Conservation (phyloP, 2,888 invertebrate species). For the Hirtodrosophila histrioides region DNA sequence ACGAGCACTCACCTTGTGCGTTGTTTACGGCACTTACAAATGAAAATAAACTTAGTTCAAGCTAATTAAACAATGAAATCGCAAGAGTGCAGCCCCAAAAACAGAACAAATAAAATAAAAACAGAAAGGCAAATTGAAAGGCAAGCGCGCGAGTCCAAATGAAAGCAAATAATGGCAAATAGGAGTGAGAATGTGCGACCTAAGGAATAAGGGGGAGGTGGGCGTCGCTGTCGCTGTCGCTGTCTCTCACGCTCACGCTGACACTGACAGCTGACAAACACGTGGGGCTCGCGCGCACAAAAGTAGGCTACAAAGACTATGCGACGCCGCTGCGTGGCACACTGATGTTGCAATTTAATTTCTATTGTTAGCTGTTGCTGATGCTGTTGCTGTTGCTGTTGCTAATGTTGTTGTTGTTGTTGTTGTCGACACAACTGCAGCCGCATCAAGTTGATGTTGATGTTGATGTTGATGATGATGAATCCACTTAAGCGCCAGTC, state of each 20-base stretch:
- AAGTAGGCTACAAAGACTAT: slow-evolving; percentile 72
- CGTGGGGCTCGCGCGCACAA: slow-evolving; percentile 40
- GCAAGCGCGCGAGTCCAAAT: slow-evolving; percentile 48
- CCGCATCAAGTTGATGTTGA: slow-evolving; percentile 55
- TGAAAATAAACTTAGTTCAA: slow-evolving; percentile 80
- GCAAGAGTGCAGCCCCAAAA: slow-evolving; percentile 40
- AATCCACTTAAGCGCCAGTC: slow-evolving; percentile 68
- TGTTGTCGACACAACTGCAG: slow-evolving; percentile 66
- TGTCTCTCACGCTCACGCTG: slow-evolving; percentile 28
- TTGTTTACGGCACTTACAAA: slow-evolving; percentile 75
- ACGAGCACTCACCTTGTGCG: slow-evolving; percentile 47
- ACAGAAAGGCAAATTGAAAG: slow-evolving; percentile 54
- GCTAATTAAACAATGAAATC: slow-evolving; percentile 78
- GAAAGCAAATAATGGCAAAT: slow-evolving; percentile 53
- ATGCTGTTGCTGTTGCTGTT: slow-evolving; percentile 20
- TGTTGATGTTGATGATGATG: slow-evolving; percentile 71
- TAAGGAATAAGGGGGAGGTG: slow-evolving; percentile 28
- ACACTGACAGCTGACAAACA: slow-evolving; percentile 69
- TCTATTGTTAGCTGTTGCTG: slow-evolving; percentile 61
- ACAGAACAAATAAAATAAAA: slow-evolving; percentile 47
- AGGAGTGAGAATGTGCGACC: slow-evolving; percentile 8
- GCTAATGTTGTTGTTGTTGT: slow-evolving; percentile 26
- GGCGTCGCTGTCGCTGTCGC: slow-evolving; percentile 25
- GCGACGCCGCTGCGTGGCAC: slow-evolving; percentile 47
- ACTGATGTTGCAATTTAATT: slow-evolving; percentile 78